Percentiles rank a stretch among this genome's conserved stretches.
phyloP scores from a whole-genome alignment of 2,113 vertebrate species.

The Laticauda colubrina region DNA sequence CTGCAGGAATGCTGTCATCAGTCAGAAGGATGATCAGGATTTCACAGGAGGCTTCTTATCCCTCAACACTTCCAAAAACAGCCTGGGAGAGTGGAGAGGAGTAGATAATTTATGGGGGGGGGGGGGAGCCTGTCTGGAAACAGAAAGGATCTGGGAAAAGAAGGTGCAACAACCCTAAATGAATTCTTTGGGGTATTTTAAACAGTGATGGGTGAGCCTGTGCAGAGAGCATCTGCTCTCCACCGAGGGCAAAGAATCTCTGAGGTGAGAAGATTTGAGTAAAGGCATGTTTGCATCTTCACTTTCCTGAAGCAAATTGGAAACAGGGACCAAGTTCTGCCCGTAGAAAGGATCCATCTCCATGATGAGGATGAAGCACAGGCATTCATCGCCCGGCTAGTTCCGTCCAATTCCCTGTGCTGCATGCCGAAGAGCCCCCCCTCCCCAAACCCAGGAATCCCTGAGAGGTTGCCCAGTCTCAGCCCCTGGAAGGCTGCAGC shows the following conservation, averaged over 20 bases:
- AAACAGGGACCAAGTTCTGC: background rate
- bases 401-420: background rate
- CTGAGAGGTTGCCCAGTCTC: background rate
- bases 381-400: no score
- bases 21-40: background rate
- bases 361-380: background rate
- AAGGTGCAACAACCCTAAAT: background rate
- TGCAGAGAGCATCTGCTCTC: background rate
- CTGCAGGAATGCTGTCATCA: constrained; percentile 16
- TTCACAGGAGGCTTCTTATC: constrained; percentile 6
- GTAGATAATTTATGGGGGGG: background rate
- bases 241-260: background rate
- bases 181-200: background rate
- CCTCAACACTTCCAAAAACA: constrained; percentile 26
- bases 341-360: background rate
- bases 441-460: no score
- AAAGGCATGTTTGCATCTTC: background rate
- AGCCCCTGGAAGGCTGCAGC: background rate
- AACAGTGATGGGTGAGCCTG: background rate
- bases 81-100: background rate
- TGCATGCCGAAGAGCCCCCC: no score
- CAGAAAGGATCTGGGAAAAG: background rate
- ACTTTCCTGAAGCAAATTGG: background rate
- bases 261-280: no score
- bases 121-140: background rate